Base-by-base conservation (phyloP, 2,888 invertebrate species). In the Perizoma affinitatum region DNA sequence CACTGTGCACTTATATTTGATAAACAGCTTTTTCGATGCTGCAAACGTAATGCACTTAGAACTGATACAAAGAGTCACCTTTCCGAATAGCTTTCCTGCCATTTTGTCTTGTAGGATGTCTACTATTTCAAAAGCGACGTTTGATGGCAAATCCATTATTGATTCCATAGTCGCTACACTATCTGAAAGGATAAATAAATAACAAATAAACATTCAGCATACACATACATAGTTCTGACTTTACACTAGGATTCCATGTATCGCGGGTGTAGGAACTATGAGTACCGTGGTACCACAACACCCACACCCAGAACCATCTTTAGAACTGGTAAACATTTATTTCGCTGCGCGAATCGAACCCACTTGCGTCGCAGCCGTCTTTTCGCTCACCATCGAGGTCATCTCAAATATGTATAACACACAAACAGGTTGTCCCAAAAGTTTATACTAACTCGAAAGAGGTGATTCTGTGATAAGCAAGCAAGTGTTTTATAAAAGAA, bases 131-230 rank as follows among this genome's bases (percentile, higher is more conserved):
- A 86, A 84, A 52, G 80, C 87, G 22, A 89, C 72, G 56, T 87
- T 90, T 42, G 89, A 87, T 5, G 91, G 90, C 63, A 90, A 78
- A 76, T 91, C 88, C 86, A 86, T 86, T 44, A 86, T 83, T 7
- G 90, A 85, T 69, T 88, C 88, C 85, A 89, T 82, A 59, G 85
- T 84, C 41, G 83, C 85, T 62, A 80, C 71, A 64, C 85, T 89
- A 66, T 91, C 91, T 91, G 82, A 47, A 88, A 88, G 55, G 34
- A 48, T 36, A 67, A 64, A 62, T 34, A 7, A 22, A 22, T 22
- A 22, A 22, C 22, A 22, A 22, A 22, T 22, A 22, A 22, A 22
- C 38, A 42, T 54, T 11, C 44, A 22, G 7, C 7, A 10, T 11
- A 22, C 10, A 41, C 38, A 7, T 7, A 38, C 4, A 38, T 34